These are phyloP conservation scores for Hycleus phaleratus DNA, from an alignment of 1,140 invertebrate genomes.

Conservation along the genomic window DNA sequence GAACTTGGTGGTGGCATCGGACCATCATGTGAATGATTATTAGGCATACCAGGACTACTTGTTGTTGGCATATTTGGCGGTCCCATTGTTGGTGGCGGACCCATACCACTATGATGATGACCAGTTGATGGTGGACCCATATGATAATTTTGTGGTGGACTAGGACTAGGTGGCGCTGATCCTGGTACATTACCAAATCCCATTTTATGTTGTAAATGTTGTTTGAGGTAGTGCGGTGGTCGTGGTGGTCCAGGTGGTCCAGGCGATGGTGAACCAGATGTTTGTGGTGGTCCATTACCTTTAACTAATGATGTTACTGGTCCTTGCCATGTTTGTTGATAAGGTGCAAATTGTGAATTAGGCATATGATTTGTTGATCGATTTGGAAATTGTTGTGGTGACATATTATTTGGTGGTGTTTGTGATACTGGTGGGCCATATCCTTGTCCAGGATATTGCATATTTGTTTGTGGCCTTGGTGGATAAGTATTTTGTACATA, in stretches of 20 bases:
- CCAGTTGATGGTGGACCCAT: constrained; percentile 49
- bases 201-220: constrained; percentile 60
- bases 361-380: constrained; percentile 47
- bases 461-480: constrained; percentile 46
- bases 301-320: constrained; percentile 13
- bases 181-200: constrained; percentile 46
- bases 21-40: constrained; percentile 46
- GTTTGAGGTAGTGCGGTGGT: constrained; percentile 56
- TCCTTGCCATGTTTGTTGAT: constrained; percentile 41
- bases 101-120: constrained; percentile 42
- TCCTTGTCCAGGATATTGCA: constrained; percentile 42
- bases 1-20: constrained; percentile 54
- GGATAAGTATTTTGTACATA: constrained; percentile 51
- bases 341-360: constrained; percentile 45
- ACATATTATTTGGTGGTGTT: constrained; percentile 39
- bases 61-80: constrained; percentile 43
- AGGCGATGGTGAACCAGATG: constrained; percentile 34
- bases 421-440: constrained; percentile 39
- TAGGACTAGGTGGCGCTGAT: constrained; percentile 47
- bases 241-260: constrained; percentile 38
- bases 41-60: constrained; percentile 38
- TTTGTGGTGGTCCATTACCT: constrained; percentile 34
- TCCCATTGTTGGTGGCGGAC: constrained; percentile 48
- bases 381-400: constrained; percentile 42
- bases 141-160: constrained; percentile 51